Base-by-base conservation (phyloP, 2,113 vertebrate genomes). In the Megaceryle maxima region DNA sequence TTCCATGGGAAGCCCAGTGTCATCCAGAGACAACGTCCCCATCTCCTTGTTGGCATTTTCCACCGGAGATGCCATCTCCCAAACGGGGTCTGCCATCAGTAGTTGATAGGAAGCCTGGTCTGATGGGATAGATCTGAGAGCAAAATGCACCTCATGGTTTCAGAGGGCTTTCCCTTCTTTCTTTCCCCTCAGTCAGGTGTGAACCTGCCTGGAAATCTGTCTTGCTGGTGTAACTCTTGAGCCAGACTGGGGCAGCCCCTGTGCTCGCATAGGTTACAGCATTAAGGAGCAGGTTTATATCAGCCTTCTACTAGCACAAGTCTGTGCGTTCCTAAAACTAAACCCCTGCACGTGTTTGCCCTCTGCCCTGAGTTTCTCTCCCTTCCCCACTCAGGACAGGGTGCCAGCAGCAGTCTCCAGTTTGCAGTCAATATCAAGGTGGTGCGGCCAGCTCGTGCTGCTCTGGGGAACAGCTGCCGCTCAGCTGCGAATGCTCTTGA, bases 401-500 rank as follows among this genome's bases (percentile, higher is more conserved):
- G 81, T 62, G 39, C 59, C 48, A 51, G 50, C 67, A 85, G 33
- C 1, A 0, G 63, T 20, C 51, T 63, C 59, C 28, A 70, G 37
- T 50, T 37, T 59, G 62, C 55, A n/a, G 73, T 43, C 0, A 2
- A 33, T n/a, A 59, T 11, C 57, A 41, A 64, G 83, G 37, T 59
- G 74, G 11, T 25, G 72, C 77, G 50, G 41, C 19, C 0, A 2
- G 15, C 31, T 74, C 1, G 0, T 64, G 66, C 48, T 84, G 14
- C 41, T 62, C 55, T 1, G 2, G 64, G 74, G 69, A 53, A 6
- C 0, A 6, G 84, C 80, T 8, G 29, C 51, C 22, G 56, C 43
- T 17, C 46, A 77, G 43, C 59, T 18, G 2, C 4, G 3, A n/a
- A 35, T 4, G 1, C 35, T 69, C 24, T 53, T 2, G 0, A 7